phyloP scores from a whole-genome alignment of 2,888 invertebrate genomes.

The Ecliptopera silaceata region DNA sequence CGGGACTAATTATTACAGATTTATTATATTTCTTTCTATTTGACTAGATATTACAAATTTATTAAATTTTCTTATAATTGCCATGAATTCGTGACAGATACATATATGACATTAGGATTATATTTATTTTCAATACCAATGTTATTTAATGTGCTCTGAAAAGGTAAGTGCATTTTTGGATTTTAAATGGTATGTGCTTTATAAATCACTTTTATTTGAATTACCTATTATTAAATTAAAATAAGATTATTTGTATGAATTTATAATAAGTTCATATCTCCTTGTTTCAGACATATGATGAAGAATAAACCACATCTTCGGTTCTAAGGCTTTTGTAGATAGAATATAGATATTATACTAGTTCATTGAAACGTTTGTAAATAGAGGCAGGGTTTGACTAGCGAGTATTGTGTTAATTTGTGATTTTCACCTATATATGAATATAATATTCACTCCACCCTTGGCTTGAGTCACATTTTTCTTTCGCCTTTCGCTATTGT shows the following conservation, averaged over 20 bases:
- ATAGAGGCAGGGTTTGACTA: slow-evolving; percentile 43
- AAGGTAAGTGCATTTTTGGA: neutral
- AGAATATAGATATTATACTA: slow-evolving; percentile 57
- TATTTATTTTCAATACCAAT: too few species aligned
- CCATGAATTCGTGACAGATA: too few species aligned
- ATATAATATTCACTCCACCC: neutral
- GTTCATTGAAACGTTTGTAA: slow-evolving; percentile 64
- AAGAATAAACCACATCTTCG: slow-evolving; percentile 94
- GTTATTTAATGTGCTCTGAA: neutral
- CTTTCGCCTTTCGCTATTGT: neutral
- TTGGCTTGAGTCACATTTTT: neutral
- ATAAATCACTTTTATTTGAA: neutral
- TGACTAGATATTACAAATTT: too few species aligned
- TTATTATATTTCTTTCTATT: too few species aligned
- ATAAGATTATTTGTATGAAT: slow-evolving; percentile 5
- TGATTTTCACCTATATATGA: neutral
- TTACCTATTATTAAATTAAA: neutral
- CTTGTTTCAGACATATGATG: slow-evolving; percentile 90
- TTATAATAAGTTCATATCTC: slow-evolving; percentile 24
- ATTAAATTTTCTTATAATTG: too few species aligned
- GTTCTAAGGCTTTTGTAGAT: slow-evolving; percentile 81
- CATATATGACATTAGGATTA: too few species aligned
- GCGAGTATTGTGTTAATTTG: slow-evolving; percentile 4
- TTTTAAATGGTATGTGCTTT: neutral
- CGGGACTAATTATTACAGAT: too few species aligned